Evolutionary conservation across 2,888 invertebrate species (phyloP).

Genomic region (Hesperia comma): DNA sequence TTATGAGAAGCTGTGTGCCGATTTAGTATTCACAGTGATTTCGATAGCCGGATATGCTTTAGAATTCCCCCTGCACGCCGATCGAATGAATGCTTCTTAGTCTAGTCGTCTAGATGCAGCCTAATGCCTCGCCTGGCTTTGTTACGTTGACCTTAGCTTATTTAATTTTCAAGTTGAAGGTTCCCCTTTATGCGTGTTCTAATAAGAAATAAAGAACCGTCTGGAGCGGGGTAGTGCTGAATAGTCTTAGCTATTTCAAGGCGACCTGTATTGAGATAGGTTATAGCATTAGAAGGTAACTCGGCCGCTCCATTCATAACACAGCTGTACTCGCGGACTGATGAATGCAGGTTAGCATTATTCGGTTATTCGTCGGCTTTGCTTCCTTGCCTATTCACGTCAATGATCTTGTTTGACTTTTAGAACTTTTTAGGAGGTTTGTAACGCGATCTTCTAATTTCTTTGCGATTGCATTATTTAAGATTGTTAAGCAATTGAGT

Average conservation of each 20-base stretch:
- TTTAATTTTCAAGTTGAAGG: constrained; percentile 79
- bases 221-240: constrained; percentile 66
- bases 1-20: constrained; percentile 14
- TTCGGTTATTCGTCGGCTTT: constrained; percentile 2
- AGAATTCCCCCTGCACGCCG: constrained; percentile 54
- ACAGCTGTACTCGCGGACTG: constrained; percentile 61
- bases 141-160: constrained; percentile 74
- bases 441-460: constrained; percentile 34
- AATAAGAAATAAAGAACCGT: constrained; percentile 61
- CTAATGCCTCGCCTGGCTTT: constrained; percentile 59
- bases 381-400: constrained; percentile 28
- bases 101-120: constrained; percentile 76
- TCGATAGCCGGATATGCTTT: constrained; percentile 50
- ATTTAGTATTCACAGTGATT: constrained; percentile 28
- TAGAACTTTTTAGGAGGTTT: constrained; percentile 30
- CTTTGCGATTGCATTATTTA: not conserved
- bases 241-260: constrained; percentile 69
- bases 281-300: constrained; percentile 67
- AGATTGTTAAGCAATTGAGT: too few relatives aligned
- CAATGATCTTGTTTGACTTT: constrained; percentile 40
- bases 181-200: constrained; percentile 63
- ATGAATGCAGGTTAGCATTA: constrained; percentile 47
- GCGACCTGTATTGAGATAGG: constrained; percentile 78
- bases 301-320: constrained; percentile 64
- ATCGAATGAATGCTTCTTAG: constrained; percentile 54